Conservation (phyloP, 2,113 vertebrate species). For the Oxyruncus cristatus region DNA sequence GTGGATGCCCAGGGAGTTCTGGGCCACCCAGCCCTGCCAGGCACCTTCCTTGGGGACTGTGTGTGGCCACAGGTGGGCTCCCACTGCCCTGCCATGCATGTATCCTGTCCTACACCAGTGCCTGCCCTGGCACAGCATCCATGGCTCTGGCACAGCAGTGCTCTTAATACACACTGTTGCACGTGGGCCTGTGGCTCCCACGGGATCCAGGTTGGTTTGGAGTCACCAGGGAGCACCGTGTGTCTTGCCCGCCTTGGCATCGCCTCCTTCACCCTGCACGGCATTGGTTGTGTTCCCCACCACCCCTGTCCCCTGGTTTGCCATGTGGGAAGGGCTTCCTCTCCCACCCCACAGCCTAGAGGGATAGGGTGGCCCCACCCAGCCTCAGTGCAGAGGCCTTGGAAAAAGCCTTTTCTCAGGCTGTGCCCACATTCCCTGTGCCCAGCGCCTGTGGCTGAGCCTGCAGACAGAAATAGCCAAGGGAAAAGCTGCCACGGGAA, state of each 20-base stretch:
- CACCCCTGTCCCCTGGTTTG: fast-evolving
- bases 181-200: neutral
- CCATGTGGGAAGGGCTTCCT: neutral
- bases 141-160: fast-evolving
- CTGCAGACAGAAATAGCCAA: neutral
- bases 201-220: neutral
- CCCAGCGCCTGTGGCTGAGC: neutral
- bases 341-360: neutral
- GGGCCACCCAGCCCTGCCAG: neutral
- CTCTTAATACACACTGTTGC: neutral
- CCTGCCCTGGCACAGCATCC: fast-evolving
- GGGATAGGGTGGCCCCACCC: fast-evolving
- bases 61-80: fast-evolving
- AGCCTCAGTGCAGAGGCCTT: neutral
- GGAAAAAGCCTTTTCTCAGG: neutral
- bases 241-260: neutral
- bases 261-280: fast-evolving
- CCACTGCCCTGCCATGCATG: neutral
- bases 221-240: neutral
- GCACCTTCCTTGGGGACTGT: neutral
- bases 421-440: neutral
- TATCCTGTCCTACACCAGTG: neutral
- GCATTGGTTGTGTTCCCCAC: fast-evolving
- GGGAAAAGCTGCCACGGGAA: neutral
- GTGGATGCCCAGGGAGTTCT: neutral